These are phyloP conservation scores for Myocastor coypus DNA, from an alignment of 2,113 vertebrate species.

Conservation along the genomic window DNA sequence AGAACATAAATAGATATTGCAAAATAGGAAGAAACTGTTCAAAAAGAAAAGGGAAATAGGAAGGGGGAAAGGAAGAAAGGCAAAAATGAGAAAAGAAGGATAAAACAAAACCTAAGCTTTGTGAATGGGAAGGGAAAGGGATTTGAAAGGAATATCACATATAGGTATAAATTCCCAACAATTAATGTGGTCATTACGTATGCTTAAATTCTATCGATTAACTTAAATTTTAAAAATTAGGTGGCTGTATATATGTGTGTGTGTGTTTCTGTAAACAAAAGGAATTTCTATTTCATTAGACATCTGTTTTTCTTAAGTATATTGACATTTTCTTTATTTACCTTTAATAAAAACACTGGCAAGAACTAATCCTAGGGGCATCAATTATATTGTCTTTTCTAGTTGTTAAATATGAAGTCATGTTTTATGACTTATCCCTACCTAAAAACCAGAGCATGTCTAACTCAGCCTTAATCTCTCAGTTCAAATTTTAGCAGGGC, in stretches of 20 bases:
- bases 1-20: neutral
- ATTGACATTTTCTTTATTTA: constrained; percentile 8
- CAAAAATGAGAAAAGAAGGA: neutral
- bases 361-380: neutral
- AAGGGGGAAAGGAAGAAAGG: neutral
- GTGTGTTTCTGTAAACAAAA: neutral
- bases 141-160: neutral
- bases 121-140: neutral
- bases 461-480: neutral
- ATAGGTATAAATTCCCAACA: neutral
- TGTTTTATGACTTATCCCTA: neutral
- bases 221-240: neutral
- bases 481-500: neutral
- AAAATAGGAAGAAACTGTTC: neutral
- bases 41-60: neutral
- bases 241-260: neutral
- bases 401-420: constrained; percentile 45
- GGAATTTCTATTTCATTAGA: constrained; percentile 30
- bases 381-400: neutral
- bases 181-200: neutral
- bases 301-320: neutral
- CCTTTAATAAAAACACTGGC: constrained; percentile 31
- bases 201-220: neutral
- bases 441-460: neutral
- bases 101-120: neutral